A percentile compares a stretch with the other conserved stretches of the same genome.
phyloP scores from a whole-genome alignment of 2,797 vertebrate species.

The Vireo griseus region DNA sequence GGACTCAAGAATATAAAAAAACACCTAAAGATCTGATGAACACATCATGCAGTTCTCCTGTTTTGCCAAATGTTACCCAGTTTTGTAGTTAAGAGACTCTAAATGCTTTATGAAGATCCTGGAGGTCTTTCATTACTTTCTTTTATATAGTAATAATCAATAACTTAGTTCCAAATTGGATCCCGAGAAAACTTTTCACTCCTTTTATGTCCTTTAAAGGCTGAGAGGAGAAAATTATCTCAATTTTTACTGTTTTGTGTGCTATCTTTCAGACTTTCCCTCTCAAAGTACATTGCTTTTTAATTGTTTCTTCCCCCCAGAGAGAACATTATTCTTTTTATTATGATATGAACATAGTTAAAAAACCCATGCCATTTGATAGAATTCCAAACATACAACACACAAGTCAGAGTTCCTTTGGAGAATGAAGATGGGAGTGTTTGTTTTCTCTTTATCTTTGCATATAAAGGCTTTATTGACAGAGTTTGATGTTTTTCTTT shows the following conservation, averaged over 20 bases:
- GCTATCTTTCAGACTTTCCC: not conserved
- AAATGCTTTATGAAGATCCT: not conserved
- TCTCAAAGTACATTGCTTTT: not conserved
- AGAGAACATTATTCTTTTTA: not conserved
- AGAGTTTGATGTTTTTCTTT: not conserved
- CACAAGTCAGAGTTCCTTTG: not conserved
- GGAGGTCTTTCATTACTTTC: not conserved
- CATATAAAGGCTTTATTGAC: conserved; percentile 8
- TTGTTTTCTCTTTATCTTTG: not conserved
- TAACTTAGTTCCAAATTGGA: not conserved
- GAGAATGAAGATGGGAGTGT: not conserved
- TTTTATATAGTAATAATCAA: not conserved
- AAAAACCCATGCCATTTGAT: not conserved
- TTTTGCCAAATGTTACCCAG: not conserved
- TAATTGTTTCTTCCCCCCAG: not conserved
- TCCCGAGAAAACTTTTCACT: not conserved
- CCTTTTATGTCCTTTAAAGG: not conserved
- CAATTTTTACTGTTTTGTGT: not conserved
- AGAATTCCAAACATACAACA: not conserved
- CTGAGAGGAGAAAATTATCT: not conserved
- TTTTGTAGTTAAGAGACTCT: not conserved
- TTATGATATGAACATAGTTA: not conserved
- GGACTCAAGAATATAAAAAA: not conserved
- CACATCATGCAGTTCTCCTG: not conserved
- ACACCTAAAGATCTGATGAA: not conserved